These are phyloP conservation scores for Pseudomyrmex cubaensis DNA, from an alignment of 1,140 invertebrate species.

Conservation along the genomic window DNA sequence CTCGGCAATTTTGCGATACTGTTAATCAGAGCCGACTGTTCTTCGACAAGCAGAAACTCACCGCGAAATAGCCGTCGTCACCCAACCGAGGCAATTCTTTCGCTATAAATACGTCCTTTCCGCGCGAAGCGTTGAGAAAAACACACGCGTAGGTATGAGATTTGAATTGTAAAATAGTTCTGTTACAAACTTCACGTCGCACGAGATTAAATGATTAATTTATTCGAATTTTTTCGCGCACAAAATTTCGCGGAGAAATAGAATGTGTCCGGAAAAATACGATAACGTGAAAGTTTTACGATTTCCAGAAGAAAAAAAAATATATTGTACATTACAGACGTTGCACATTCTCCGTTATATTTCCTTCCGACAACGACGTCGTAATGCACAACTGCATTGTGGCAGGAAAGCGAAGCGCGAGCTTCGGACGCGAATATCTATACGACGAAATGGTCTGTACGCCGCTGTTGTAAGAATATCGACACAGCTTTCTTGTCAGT, in stretches of 20 bases:
- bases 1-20: conserved; percentile 20
- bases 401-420: background rate
- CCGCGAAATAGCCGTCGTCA: conserved; percentile 40
- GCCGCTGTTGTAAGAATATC: background rate
- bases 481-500: background rate
- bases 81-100: conserved; percentile 9
- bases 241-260: background rate
- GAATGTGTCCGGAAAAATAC: background rate
- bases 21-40: conserved; percentile 45
- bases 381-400: conserved; percentile 17
- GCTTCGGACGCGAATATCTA: background rate
- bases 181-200: background rate
- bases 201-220: background rate
- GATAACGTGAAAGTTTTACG: background rate
- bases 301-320: background rate
- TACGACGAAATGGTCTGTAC: background rate
- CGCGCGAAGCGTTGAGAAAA: background rate
- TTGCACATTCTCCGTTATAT: background rate
- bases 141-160: background rate
- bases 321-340: background rate
- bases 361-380: background rate
- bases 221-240: background rate
- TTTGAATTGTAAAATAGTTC: background rate
- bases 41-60: conserved; percentile 9
- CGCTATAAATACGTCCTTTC: conserved; percentile 15